These are phyloP conservation scores for Brienomyrus longianalis DNA, from an alignment of 2,113 vertebrate species.

Conservation along the genomic window DNA sequence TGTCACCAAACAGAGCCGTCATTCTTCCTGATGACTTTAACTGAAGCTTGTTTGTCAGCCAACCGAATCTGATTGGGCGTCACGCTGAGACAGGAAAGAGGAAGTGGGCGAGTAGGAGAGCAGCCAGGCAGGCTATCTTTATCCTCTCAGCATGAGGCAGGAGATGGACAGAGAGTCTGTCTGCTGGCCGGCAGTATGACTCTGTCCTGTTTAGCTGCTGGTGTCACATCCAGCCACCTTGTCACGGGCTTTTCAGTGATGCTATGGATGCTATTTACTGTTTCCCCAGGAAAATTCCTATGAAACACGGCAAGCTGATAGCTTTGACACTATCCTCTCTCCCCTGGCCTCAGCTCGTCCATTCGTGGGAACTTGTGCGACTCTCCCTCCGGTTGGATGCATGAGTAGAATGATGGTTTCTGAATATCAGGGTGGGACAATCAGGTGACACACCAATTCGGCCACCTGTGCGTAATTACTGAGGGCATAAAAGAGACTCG, in stretches of 20 bases:
- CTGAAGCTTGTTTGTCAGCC: background rate
- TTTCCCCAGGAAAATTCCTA: background rate
- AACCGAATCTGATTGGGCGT: background rate
- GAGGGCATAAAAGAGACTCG: background rate
- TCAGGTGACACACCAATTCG: background rate
- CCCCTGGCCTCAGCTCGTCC: background rate
- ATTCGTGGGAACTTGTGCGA: background rate
- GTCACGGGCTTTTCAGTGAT: background rate
- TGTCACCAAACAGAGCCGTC: background rate
- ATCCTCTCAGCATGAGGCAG: background rate
- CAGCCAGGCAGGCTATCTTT: background rate
- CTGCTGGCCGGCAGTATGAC: background rate
- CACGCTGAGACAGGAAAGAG: background rate
- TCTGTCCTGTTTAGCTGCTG: background rate
- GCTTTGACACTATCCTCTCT: background rate
- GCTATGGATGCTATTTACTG: background rate
- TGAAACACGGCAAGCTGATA: background rate
- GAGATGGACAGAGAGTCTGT: background rate
- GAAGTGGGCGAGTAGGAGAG: background rate
- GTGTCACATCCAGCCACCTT: background rate
- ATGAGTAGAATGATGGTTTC: background rate
- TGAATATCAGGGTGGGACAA: background rate
- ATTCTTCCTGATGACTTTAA: background rate
- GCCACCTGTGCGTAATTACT: background rate
- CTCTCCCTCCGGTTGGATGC: background rate